These are phyloP conservation scores for Eupithecia exiguata DNA, from an alignment of 2,888 invertebrate genomes.

Conservation along the genomic window DNA sequence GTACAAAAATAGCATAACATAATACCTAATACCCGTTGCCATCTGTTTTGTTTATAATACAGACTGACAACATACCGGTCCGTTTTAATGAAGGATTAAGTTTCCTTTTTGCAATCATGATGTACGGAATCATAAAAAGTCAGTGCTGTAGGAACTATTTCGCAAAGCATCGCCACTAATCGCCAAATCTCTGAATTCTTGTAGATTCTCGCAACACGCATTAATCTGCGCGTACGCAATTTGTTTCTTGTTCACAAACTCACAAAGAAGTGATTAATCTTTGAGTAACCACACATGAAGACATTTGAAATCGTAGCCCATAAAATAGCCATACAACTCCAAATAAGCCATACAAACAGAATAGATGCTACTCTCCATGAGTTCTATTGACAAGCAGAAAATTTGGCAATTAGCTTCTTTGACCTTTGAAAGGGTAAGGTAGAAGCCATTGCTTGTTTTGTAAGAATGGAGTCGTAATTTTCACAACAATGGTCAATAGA, in stretches of 20 bases:
- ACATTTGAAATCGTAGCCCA: slow-evolving; percentile 1
- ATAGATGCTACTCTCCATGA: not conserved
- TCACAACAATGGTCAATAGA: not conserved
- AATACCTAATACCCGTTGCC: not conserved
- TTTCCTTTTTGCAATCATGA: not conserved
- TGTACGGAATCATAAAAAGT: not conserved
- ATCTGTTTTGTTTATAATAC: not conserved
- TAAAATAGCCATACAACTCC: not conserved
- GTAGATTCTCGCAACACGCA: slow-evolving; percentile 24
- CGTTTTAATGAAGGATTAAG: not conserved
- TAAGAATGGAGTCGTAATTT: not conserved
- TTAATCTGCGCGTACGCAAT: slow-evolving; percentile 17
- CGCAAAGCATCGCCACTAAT: not conserved
- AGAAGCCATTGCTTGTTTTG: slow-evolving; percentile 8
- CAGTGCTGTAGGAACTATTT: not conserved
- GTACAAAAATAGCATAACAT: too few species aligned
- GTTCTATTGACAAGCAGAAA: slow-evolving; percentile 29
- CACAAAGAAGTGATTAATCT: slow-evolving; percentile 3
- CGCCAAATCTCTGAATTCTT: slow-evolving; percentile 5
- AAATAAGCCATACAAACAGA: not conserved
- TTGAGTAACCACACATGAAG: slow-evolving; percentile 5
- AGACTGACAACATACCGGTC: not conserved
- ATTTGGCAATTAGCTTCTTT: slow-evolving; percentile 30
- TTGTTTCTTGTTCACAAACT: slow-evolving; percentile 3
- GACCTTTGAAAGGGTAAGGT: slow-evolving; percentile 23